Base-by-base conservation (phyloP, 2,113 vertebrate genomes). In the Barnardius zonarius region DNA sequence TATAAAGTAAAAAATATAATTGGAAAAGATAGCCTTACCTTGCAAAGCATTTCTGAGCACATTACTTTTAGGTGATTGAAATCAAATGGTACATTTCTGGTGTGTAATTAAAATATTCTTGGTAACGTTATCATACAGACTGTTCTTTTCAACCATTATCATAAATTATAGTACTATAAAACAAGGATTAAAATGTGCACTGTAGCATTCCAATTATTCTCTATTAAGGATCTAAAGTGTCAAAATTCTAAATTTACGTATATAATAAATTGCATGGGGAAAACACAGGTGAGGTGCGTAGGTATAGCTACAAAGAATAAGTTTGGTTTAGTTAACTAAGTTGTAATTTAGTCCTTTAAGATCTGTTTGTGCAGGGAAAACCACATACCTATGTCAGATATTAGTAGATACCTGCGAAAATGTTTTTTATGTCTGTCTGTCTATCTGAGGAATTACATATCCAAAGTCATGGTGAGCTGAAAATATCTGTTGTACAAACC, bases 101-200 rank as follows among this genome's bases (percentile, higher is more conserved):
- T 27, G 66, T 19, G 18, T 61, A 94, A 93, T 95, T 96, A 95
- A 95, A 95, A 70, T 70, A 62, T 77, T 88, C 13, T 83, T 80
- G 25, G 19, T 43, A 70, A 41, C 35, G 13, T 55, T 75, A 61
- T 33, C 49, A 37, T 48, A 54, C 10, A 78, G 55, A 61, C 5
- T 69, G 11, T 6, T 54, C 41, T 72, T 83, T 68, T 27, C 27
- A 18, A 43, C 18, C 5, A 48, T 90, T 86, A 67, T 28, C 33
- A 84, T 85, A 85, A 92, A 59, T 70, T 55, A 67, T 33, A 70
- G 25, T 67, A 15, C 54, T 67, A 66, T 88, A 83, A 80, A 91
- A 35, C 17, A 79, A 43, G 30, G 23, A 94, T 48, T 80, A 72
- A 88, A 89, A 74, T 77, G 31, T 70, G 12, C 33, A 67, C 7